Evolutionary conservation across 2,113 vertebrate genomes (phyloP), one percentile per base, ranked within the genome.

Genomic region (Acanthochromis polyacanthus): DNA sequence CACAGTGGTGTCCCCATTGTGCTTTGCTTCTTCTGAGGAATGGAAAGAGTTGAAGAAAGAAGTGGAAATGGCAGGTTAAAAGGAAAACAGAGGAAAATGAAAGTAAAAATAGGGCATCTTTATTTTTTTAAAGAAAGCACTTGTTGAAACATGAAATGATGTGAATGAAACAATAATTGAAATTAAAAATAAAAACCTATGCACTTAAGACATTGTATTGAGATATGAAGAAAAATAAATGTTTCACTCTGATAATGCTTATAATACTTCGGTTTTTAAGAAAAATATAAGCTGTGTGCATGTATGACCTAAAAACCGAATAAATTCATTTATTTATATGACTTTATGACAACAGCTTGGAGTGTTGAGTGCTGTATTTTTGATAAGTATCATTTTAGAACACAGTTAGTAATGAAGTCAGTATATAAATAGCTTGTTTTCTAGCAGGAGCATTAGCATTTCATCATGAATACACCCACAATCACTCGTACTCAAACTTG

Each of bases 221-320:
- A 48, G 46, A 48, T 43, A 0, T 38, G 36, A 38, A 38, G 36
- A 38, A 38, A 14, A 43, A 43, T 43, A 43, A 10, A 43, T 11
- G 1, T 43, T 10, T 11, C 40, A 11, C 40, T 10, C 40, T 43
- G 3, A 11, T 43, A 43, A 3, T 25, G 25, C 25, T 25, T 25
- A 9, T 15, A 22, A 19, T 4, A 1, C 23, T 46, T 25, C 32
- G 1, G 28, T 56, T 74, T 43, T 38, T 60, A 28, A 69, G 16
- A 38, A 51, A 22, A 10, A 15, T 61, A 12, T 46, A 23, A 36
- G 25, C 51, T 32, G 15, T 45, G 46, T 78, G n/a, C 28, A 22
- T 82, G 75, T 60, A 19, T 78, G 58, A 55, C 22, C 52, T 52
- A 62, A 60, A 59, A 66, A 70, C 57, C 22, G 28, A 9, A 45